Percentiles rank a stretch among this genome's conserved stretches.
Conservation (phyloP, 2,888 invertebrate genomes). For the Mimas tiliae region DNA sequence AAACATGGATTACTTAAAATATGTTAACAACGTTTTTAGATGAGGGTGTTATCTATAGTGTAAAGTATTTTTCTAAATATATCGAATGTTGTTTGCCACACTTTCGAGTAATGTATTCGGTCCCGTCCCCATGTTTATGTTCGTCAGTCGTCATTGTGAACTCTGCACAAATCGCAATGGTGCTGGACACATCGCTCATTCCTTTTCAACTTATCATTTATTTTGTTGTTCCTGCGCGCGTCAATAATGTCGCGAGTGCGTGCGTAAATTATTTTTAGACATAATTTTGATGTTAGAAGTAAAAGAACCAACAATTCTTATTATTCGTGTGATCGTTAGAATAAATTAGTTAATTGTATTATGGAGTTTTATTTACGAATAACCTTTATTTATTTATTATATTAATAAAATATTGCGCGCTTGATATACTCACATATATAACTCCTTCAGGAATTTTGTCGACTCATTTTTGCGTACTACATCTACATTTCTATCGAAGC, state of each 20-base stretch:
- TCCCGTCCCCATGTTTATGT: constrained; percentile 10
- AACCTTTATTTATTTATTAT: too few relatives aligned
- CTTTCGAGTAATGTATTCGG: not conserved
- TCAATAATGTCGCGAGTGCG: not conserved
- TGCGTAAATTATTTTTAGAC: constrained; percentile 46
- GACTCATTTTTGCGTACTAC: too few relatives aligned
- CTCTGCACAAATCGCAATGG: constrained; percentile 51
- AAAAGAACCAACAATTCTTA: constrained; percentile 56
- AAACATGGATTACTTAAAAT: too few relatives aligned
- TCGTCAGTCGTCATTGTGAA: constrained; percentile 24
- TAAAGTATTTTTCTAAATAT: constrained; percentile 1
- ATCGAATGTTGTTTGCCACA: not conserved
- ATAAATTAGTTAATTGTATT: constrained; percentile 52
- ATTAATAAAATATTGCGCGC: too few relatives aligned
- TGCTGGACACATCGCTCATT: constrained; percentile 48
- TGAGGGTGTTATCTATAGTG: not conserved
- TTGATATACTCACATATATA: too few relatives aligned
- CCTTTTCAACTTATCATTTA: constrained; percentile 39
- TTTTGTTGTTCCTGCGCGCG: constrained; percentile 3
- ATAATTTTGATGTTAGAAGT: constrained; percentile 60
- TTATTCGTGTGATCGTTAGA: constrained; percentile 61
- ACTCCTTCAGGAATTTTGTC: too few relatives aligned
- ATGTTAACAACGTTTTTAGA: not conserved
- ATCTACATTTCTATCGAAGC: too few relatives aligned
- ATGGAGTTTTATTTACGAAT: constrained; percentile 25